Conservation (phyloP, 2,113 vertebrate genomes). For the Pangasianodon hypophthalmus region DNA sequence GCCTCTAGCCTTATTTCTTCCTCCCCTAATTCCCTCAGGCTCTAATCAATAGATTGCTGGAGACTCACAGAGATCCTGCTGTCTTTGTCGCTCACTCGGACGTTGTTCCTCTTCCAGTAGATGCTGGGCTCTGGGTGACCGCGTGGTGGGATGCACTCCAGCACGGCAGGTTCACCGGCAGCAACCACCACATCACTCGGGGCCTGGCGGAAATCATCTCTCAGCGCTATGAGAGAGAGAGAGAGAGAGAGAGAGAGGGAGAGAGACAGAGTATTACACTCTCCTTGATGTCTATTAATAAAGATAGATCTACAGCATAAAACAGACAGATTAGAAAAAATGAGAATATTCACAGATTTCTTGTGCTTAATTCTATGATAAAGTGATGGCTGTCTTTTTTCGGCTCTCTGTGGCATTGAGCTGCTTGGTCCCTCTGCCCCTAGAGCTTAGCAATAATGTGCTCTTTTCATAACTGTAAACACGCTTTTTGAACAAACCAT, state of each 20-base stretch:
- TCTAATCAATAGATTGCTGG: conserved; percentile 24
- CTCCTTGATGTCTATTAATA: background rate
- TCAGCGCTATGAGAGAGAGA: conserved; percentile 76
- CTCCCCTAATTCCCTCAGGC: background rate
- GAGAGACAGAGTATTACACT: background rate
- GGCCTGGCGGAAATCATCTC: conserved; percentile 96
- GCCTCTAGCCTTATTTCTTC: background rate
- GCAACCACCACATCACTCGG: conserved; percentile 95
- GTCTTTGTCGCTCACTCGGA: conserved; percentile 85
- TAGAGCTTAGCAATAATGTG: conserved; percentile 70
- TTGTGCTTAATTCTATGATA: background rate
- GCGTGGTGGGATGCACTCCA: conserved; percentile 93
- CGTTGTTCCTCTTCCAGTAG: conserved; percentile 96
- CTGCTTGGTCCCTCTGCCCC: conserved; percentile 54
- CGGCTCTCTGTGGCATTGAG: conserved; percentile 29
- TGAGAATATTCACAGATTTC: conserved; percentile 12
- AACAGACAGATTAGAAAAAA: background rate
- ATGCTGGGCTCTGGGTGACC: conserved; percentile 95
- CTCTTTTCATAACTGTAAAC: conserved; percentile 64
- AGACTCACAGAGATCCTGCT: conserved; percentile 89
- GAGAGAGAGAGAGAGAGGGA: background rate
- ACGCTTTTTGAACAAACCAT: conserved; percentile 64
- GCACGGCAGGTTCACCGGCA: conserved; percentile 88
- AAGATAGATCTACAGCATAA: background rate
- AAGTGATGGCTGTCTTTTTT: conserved; percentile 39